Evolutionary conservation across 2,888 invertebrate genomes (phyloP), one percentile per base, ranked within the genome.

Genomic region (Salpingus planirostris): DNA sequence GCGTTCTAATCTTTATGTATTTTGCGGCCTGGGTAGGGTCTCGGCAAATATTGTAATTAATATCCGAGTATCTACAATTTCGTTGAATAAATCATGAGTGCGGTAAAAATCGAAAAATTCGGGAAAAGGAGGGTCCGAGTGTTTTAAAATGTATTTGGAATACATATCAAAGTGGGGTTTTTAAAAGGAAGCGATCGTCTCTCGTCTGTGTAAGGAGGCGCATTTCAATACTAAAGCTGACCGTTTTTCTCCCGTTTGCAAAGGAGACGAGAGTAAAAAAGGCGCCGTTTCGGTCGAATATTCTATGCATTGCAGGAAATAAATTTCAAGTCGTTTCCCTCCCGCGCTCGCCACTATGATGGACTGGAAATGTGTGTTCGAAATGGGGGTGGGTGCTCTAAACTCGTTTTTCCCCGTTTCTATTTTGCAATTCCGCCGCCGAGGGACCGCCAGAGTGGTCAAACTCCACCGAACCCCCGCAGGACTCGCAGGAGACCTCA

Each of bases 381-480:
- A 13, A 24, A 31, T 21, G 38, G 41, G 40, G 33, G 36, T 40
- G 39, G 35, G 43, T 31, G 15, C 35, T 41, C 44, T 34, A 48
- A 42, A 50, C 36, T 46, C 26, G 21, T 23, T 21, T 44, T 44
- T 41, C 24, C 18, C 34, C 29, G n/a, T n/a, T n/a, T n/a, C n/a
- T 55, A 59, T 59, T 62, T 59, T 54, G 60, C 60, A 60, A 62
- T 62, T 62, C 60, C 55, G 49, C 41, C n/a, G n/a, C n/a, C n/a
- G n/a, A 34, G 61, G 59, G 60, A 50, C 44, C 47, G 42, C n/a
- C n/a, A n/a, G n/a, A n/a, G 50, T 57, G 62, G 61, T 61, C 62
- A 62, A n/a, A 59, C 57, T 54, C 54, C 55, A 29, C 14, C 55
- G 28, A 12, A 52, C 52, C 50, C 49, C 47, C 46, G 33, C 44